A percentile compares a stretch with the other conserved stretches of the same genome.
These are phyloP conservation scores for Astyanax mexicanus DNA, from an alignment of 2,797 vertebrate species.

Conservation along the genomic window DNA sequence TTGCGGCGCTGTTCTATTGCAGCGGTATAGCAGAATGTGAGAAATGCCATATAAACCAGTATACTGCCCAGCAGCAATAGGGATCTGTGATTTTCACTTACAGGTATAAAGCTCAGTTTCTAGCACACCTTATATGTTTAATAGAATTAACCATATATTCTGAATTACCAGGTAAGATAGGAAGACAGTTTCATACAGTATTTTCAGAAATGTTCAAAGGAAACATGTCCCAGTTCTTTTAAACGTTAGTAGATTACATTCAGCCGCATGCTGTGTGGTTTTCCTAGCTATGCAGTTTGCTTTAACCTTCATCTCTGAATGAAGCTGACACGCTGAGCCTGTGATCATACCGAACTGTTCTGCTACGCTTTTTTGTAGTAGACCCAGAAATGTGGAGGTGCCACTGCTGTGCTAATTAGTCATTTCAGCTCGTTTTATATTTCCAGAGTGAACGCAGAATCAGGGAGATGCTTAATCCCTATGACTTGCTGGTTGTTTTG, in stretches of 20 bases:
- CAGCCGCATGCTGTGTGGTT: neutral
- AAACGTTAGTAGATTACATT: neutral
- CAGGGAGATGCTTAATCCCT: neutral
- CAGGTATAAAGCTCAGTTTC: neutral
- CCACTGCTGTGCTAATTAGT: neutral
- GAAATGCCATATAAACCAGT: no score
- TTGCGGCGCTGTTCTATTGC: no score
- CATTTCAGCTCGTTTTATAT: neutral
- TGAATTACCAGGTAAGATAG: neutral
- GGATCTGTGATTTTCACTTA: no score
- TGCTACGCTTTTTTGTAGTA: neutral
- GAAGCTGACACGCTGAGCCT: neutral
- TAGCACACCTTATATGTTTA: neutral
- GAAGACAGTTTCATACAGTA: neutral
- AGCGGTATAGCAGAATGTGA: no score
- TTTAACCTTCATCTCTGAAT: neutral
- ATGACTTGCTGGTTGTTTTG: neutral
- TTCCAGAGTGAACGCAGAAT: neutral
- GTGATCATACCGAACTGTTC: neutral
- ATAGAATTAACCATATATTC: neutral
- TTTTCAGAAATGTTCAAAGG: neutral
- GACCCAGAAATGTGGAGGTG: neutral
- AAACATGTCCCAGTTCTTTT: neutral
- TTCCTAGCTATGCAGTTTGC: neutral
- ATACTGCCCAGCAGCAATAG: no score